Evolutionary conservation across 2,797 vertebrate species (phyloP), one percentile per base, ranked within the genome.

Genomic region (Onychomys leucogaster): DNA sequence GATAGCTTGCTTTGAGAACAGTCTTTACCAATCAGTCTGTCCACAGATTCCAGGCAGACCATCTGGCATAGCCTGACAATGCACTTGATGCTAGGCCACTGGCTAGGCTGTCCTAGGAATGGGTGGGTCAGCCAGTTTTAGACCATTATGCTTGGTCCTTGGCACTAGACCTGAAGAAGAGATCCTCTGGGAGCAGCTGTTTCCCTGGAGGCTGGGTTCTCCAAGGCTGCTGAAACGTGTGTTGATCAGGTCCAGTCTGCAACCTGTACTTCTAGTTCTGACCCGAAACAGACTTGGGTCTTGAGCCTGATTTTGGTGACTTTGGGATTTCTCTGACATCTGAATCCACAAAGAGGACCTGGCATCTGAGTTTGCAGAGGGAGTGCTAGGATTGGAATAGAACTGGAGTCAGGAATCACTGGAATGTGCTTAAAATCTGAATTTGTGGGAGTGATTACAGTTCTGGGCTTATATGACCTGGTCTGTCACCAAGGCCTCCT

Each of bases 241-340:
- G 4, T 80, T 29, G 13, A 43, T 34, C 5, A 4, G 17, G 3
- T 32, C 46, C 29, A 23, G 11, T 55, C 43, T 78, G 34, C 41
- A 55, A 23, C 27, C 27, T 69, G 1, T 9, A 17, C 67, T 27
- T 77, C 13, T 17, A n/a, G 13, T 37, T 2, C 16, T 65, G 16
- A 12, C 10, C 29, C 29, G 0, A 5, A 2, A 43, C 3, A 12
- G n/a, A 29, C 3, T n/a, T 81, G 21, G 41, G 14, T 5, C 65
- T 89, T 75, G 27, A 49, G 1, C 41, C 55, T 49, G 11, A 34
- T 29, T 41, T 57, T n/a, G 34, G 19, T 73, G 4, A 29, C 6
- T 34, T 77, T 41, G 13, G 27, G 12, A 49, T 43, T 25, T n/a
- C 11, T 49, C 29, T 71, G 1, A 17, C 23, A 59, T 52, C 34